Evolutionary conservation across 2,888 invertebrate species (phyloP).

Genomic region (Ypsolopha scabrella): DNA sequence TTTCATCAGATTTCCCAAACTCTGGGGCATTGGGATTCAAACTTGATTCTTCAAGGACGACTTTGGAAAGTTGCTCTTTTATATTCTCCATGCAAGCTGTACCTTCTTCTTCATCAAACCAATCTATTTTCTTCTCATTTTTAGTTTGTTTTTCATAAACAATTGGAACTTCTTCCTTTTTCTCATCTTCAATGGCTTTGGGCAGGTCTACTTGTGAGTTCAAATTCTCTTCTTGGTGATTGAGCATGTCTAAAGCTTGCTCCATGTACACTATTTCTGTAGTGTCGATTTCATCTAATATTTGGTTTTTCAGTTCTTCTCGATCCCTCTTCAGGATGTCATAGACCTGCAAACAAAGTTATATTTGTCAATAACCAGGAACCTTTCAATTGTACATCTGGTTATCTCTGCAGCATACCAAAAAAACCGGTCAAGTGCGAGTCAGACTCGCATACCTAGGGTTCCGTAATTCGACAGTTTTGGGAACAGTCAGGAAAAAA

Average conservation of each 20-base stretch:
- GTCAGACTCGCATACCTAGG: too few relatives aligned
- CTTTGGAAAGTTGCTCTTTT: slow-evolving; percentile 29
- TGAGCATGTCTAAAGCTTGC: slow-evolving; percentile 80
- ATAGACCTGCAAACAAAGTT: slow-evolving; percentile 59
- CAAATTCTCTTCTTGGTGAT: slow-evolving; percentile 54
- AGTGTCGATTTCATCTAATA: slow-evolving; percentile 77
- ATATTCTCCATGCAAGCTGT: slow-evolving; percentile 38
- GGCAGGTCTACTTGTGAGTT: slow-evolving; percentile 22
- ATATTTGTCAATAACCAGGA: too few relatives aligned
- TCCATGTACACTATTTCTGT: slow-evolving; percentile 90
- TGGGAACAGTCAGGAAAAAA: too few relatives aligned
- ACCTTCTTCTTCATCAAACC: slow-evolving; percentile 54
- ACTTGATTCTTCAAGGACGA: slow-evolving; percentile 26
- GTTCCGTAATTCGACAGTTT: too few relatives aligned
- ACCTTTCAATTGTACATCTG: too few relatives aligned
- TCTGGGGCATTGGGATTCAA: slow-evolving; percentile 47
- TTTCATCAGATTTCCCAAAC: slow-evolving; percentile 27
- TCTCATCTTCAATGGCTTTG: slow-evolving; percentile 18
- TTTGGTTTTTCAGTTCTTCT: slow-evolving; percentile 72
- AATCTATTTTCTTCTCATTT: slow-evolving; percentile 43
- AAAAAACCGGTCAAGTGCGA: too few relatives aligned
- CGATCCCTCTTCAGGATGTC: slow-evolving; percentile 82
- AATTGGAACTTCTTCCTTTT: slow-evolving; percentile 19
- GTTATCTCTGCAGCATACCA: too few relatives aligned
- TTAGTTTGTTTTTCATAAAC: slow-evolving; percentile 40